These are phyloP conservation scores for Melanostoma mellinum DNA, from an alignment of 2,888 invertebrate genomes.

Conservation along the genomic window DNA sequence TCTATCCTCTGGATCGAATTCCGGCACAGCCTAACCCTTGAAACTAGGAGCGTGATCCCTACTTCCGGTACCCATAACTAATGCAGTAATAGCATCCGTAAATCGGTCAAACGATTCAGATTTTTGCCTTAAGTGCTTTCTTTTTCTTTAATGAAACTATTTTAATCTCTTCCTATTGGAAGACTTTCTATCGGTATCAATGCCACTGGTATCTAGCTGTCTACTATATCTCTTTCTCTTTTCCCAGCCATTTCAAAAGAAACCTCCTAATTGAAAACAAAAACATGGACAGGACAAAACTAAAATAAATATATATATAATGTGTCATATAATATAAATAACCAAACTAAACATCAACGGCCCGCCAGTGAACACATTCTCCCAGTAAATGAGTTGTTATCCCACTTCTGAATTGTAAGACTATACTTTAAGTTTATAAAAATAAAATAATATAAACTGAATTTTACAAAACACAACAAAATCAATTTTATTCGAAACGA, in stretches of 20 bases:
- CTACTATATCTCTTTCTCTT: not conserved
- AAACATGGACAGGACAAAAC: not conserved
- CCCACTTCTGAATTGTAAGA: slow-evolving; percentile 22
- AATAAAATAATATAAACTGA: no score
- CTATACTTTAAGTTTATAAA: no score
- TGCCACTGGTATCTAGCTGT: slow-evolving; percentile 6
- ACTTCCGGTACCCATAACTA: slow-evolving; percentile 2
- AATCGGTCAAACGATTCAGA: slow-evolving; percentile 9
- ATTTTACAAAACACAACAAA: no score
- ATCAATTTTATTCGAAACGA: no score
- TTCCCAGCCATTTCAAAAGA: slow-evolving; percentile 7
- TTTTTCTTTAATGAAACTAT: no score
- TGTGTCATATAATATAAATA: not conserved
- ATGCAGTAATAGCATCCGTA: slow-evolving; percentile 18
- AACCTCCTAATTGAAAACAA: not conserved
- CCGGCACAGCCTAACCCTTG: slow-evolving; percentile 30
- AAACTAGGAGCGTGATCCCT: not conserved
- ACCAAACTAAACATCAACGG: not conserved
- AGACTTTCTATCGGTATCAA: not conserved
- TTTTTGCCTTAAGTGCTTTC: not conserved
- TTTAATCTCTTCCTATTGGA: not conserved
- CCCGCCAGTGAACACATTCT: slow-evolving; percentile 1
- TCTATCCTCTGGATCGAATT: slow-evolving; percentile 47
- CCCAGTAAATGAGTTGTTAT: slow-evolving; percentile 8
- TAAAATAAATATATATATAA: not conserved